Evolutionary conservation across 2,888 invertebrate species (phyloP).

Genomic region (Temnothorax unifasciatus): DNA sequence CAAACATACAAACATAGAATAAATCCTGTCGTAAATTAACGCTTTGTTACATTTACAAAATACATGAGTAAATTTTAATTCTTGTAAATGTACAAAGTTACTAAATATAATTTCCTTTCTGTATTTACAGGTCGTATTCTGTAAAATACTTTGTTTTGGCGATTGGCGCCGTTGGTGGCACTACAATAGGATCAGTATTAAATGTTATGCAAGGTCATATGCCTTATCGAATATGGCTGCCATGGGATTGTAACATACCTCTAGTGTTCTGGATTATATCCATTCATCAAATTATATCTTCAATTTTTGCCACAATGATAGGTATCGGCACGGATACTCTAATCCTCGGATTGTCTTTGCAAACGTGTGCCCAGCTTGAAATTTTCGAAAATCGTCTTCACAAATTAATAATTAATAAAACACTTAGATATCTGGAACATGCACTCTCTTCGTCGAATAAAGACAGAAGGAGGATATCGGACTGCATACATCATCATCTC

Average conservation of each 20-base stretch:
- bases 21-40: too few relatives aligned
- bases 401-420: slow-evolving; percentile 12
- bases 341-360: slow-evolving; percentile 65
- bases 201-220: slow-evolving; percentile 8
- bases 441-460: background rate
- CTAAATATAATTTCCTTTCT: background rate
- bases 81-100: background rate
- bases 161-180: background rate
- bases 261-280: slow-evolving; percentile 13
- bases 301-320: slow-evolving; percentile 35
- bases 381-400: slow-evolving; percentile 70
- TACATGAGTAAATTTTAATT: background rate
- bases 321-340: slow-evolving; percentile 73
- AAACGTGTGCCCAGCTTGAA: slow-evolving; percentile 75
- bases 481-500: slow-evolving; percentile 19
- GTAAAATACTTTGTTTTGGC: background rate
- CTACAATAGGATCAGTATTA: slow-evolving; percentile 12
- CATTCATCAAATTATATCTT: background rate
- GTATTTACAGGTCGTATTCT: slow-evolving; percentile 1
- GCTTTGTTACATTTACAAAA: too few relatives aligned
- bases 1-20: too few relatives aligned
- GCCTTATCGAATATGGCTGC: slow-evolving; percentile 42
- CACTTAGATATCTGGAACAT: background rate
- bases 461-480: background rate
- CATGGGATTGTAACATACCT: background rate